Conservation (phyloP, 2,113 vertebrate species). For the Sceloporus tristichus region DNA sequence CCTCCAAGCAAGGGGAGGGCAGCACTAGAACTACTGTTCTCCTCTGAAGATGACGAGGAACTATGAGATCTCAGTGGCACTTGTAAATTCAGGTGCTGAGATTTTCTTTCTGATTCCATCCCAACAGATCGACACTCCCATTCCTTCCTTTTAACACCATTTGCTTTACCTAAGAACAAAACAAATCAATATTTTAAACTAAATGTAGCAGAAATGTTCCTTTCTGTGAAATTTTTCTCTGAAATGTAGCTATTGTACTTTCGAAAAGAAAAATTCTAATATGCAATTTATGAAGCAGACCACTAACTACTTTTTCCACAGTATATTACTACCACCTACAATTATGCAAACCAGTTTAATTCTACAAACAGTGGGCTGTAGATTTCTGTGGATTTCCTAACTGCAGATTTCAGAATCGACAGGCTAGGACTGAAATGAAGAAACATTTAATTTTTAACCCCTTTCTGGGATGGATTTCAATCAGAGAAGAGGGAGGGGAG, state of each 20-base stretch:
- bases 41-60: constrained; percentile 93
- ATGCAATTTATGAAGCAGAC: no score
- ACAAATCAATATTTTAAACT: not conserved
- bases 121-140: constrained; percentile 85
- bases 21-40: constrained; percentile 94
- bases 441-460: no score
- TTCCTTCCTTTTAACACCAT: constrained; percentile 83
- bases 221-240: not conserved
- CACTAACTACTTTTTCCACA: no score
- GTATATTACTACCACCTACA: not conserved
- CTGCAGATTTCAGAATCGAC: no score
- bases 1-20: constrained; percentile 90
- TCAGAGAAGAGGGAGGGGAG: no score
- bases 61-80: constrained; percentile 92
- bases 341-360: not conserved
- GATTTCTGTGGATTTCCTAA: no score
- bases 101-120: constrained; percentile 85
- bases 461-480: no score
- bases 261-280: no score
- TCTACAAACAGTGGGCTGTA: no score
- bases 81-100: constrained; percentile 90
- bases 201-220: not conserved
- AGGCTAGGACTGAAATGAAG: no score
- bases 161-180: constrained; percentile 78
- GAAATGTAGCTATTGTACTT: no score